phyloP scores from a whole-genome alignment of 2,113 vertebrate genomes.

The Boleophthalmus pectinirostris region DNA sequence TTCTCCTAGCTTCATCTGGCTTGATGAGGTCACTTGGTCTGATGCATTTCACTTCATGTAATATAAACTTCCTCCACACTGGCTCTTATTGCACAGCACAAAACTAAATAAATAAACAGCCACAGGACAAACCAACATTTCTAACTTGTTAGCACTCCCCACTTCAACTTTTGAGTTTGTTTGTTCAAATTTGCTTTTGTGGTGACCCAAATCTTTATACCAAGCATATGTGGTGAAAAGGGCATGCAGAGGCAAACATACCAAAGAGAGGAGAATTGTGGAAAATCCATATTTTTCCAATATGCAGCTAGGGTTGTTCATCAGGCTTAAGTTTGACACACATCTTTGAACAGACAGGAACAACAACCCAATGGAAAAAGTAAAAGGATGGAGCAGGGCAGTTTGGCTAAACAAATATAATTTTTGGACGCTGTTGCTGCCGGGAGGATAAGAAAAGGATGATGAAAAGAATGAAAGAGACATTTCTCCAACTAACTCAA shows the following conservation, averaged over 20 bases:
- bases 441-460: slow-evolving; percentile 54
- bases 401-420: slow-evolving; percentile 69
- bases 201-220: slow-evolving; percentile 62
- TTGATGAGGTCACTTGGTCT: slow-evolving; percentile 48
- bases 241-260: slow-evolving; percentile 40
- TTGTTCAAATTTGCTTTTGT: slow-evolving; percentile 64
- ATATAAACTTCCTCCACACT: slow-evolving; percentile 58
- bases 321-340: slow-evolving; percentile 56
- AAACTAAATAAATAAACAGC: slow-evolving; percentile 64
- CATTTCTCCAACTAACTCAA: slow-evolving; percentile 59
- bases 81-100: slow-evolving; percentile 21
- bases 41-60: slow-evolving; percentile 54
- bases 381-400: slow-evolving; percentile 24
- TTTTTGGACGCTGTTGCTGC: slow-evolving; percentile 46
- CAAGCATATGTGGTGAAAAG: slow-evolving; percentile 60
- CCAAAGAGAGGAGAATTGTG: slow-evolving; percentile 13
- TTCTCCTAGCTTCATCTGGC: slow-evolving; percentile 14
- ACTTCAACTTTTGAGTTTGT: slow-evolving; percentile 61
- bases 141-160: slow-evolving; percentile 43
- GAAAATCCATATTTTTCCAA: slow-evolving; percentile 72
- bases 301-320: slow-evolving; percentile 53
- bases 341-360: slow-evolving; percentile 62
- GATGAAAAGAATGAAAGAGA: slow-evolving; percentile 62
- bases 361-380: slow-evolving; percentile 54
- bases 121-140: slow-evolving; percentile 27